Percentiles rank a stretch among this genome's conserved stretches.
Conservation (phyloP, 2,888 invertebrate species). For the Pomacea canaliculata region DNA sequence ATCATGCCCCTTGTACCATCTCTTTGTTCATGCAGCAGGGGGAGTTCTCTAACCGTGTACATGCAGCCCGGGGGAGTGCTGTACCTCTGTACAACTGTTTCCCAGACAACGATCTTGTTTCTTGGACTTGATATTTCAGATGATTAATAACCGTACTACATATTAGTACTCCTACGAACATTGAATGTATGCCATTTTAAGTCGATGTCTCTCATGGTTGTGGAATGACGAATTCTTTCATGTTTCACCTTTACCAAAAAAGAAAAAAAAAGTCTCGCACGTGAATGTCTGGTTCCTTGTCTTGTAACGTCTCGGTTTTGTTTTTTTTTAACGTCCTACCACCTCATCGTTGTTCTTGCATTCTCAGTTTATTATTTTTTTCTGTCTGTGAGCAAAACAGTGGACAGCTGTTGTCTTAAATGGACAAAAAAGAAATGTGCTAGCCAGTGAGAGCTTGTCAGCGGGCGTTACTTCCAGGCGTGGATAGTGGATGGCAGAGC, state of each 20-base stretch:
- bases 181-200: too few species aligned
- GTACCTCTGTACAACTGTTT: slow-evolving; percentile 5
- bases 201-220: slow-evolving; percentile 2
- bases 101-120: slow-evolving; percentile 16
- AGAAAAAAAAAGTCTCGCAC: background rate
- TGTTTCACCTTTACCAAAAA: background rate
- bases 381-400: background rate
- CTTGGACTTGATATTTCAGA: background rate
- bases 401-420: background rate
- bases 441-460: too few species aligned
- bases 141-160: background rate
- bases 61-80: background rate
- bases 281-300: slow-evolving; percentile 1
- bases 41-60: too few species aligned
- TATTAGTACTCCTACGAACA: too few species aligned
- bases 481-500: too few species aligned
- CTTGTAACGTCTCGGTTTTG: background rate
- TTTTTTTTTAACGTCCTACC: background rate
- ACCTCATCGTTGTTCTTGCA: background rate
- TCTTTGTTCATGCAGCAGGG: too few species aligned
- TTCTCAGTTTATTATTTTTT: background rate
- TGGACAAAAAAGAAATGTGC: too few species aligned
- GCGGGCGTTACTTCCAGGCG: too few species aligned
- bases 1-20: too few species aligned
- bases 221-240: slow-evolving; percentile 5